Evolutionary conservation across 2,797 vertebrate species (phyloP).

Genomic region (Cacajao melanocephalus): DNA sequence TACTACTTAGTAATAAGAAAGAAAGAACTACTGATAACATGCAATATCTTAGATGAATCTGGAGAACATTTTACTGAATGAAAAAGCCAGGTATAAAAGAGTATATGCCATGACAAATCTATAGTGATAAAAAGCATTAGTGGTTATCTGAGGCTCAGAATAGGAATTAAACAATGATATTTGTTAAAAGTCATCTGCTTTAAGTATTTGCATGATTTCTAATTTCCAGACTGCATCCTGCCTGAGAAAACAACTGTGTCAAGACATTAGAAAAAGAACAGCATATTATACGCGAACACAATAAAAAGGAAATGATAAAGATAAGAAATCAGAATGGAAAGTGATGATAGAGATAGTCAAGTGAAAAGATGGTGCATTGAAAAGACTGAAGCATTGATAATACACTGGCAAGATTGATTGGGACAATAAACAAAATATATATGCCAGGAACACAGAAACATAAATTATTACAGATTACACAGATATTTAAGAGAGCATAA

Average conservation of each 20-base stretch:
- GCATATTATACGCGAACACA: neutral
- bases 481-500: neutral
- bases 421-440: neutral
- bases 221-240: neutral
- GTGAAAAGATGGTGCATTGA: neutral
- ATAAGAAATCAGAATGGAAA: neutral
- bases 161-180: neutral
- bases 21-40: neutral
- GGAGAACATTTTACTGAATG: conserved; percentile 1
- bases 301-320: neutral
- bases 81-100: neutral
- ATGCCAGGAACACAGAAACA: neutral
- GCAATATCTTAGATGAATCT: neutral
- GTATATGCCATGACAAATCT: neutral
- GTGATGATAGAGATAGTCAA: neutral
- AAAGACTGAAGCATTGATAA: neutral
- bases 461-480: neutral
- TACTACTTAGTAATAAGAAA: neutral
- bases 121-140: neutral
- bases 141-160: neutral
- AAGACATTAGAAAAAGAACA: neutral
- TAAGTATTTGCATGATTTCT: neutral
- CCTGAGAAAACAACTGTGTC: neutral
- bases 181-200: neutral
- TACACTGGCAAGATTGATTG: neutral